phyloP scores from a whole-genome alignment of 2,113 vertebrate genomes.

The Menura novaehollandiae region DNA sequence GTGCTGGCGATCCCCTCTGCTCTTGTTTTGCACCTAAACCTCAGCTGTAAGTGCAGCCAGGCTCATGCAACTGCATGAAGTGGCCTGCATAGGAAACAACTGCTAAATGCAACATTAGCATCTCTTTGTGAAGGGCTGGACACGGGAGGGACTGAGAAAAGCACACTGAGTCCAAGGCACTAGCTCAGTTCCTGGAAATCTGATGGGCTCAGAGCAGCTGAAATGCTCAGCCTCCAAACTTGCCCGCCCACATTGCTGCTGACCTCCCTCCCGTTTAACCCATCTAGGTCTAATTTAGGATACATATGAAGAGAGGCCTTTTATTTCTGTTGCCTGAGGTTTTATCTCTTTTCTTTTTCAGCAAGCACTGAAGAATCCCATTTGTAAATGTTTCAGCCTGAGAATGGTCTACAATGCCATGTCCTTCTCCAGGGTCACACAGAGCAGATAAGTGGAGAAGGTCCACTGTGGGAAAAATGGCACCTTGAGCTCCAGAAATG shows the following conservation, averaged over 20 bases:
- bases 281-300: not conserved
- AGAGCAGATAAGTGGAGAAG: not conserved
- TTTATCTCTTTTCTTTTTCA: not conserved
- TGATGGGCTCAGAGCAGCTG: not conserved
- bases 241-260: not conserved
- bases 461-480: not conserved
- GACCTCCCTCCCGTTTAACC: not conserved
- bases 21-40: not conserved
- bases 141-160: not conserved
- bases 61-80: not conserved
- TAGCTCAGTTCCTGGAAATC: not conserved
- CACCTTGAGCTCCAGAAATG: not conserved
- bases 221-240: not conserved
- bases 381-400: not conserved
- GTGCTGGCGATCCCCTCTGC: not conserved
- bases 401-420: not conserved
- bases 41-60: not conserved
- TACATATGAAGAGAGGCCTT: not conserved
- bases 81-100: not conserved
- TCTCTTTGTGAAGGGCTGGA: not conserved
- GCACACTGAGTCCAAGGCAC: not conserved
- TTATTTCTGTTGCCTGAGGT: not conserved
- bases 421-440: not conserved
- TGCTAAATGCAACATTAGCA: not conserved
- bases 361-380: not conserved